Percentiles rank a stretch among this genome's conserved stretches.
Conservation (phyloP, 2,797 vertebrate species). For the Pogoniulus pusillus region DNA sequence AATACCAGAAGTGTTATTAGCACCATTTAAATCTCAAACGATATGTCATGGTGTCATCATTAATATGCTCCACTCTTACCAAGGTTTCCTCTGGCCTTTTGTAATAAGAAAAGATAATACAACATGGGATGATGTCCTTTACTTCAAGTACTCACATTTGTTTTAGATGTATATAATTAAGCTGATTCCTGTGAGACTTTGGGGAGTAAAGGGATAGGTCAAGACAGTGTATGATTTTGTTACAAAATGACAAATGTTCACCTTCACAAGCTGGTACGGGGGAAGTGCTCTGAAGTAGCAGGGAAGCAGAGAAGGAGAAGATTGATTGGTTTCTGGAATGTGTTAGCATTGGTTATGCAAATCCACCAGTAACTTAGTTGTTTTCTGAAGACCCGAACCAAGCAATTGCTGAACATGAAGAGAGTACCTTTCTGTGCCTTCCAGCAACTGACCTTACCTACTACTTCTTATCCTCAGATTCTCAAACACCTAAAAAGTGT, state of each 20-base stretch:
- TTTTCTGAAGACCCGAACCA: background rate
- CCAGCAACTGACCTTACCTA: background rate
- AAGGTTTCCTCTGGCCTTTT: background rate
- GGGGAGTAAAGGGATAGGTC: background rate
- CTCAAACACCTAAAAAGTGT: background rate
- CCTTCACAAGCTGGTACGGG: background rate
- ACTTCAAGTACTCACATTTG: background rate
- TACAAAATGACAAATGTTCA: background rate
- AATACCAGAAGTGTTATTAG: constrained; percentile 59
- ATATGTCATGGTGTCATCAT: constrained; percentile 1
- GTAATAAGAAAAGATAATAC: constrained; percentile 19
- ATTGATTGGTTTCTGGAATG: background rate
- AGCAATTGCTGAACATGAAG: background rate
- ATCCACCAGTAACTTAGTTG: background rate
- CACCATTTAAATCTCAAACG: constrained; percentile 9
- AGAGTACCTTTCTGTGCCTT: background rate
- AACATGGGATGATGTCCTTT: background rate
- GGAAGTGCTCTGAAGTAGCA: background rate
- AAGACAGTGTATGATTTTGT: background rate
- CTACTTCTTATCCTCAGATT: background rate
- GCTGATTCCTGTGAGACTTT: background rate
- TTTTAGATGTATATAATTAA: constrained; percentile 10
- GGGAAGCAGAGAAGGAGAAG: background rate
- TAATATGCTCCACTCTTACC: background rate
- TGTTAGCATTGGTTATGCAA: background rate